Percentiles rank a stretch among this genome's conserved stretches.
Evolutionary conservation across 2,888 invertebrate species (phyloP).

Genomic region (Adela reaumurella): DNA sequence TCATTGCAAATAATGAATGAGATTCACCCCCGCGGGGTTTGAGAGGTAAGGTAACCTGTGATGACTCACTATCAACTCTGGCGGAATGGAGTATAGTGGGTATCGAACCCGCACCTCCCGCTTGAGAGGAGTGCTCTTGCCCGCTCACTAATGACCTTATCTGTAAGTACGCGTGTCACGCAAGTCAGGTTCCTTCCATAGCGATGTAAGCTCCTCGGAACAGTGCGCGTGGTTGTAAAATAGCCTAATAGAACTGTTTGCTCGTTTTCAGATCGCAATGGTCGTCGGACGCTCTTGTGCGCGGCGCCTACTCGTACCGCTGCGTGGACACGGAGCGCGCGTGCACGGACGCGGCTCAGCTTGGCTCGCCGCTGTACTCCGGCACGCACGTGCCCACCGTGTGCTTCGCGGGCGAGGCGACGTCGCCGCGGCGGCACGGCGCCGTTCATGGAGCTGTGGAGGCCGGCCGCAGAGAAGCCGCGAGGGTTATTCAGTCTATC

Average conservation of each 20-base stretch:
- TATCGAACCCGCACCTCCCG: no score
- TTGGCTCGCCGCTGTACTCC: constrained; percentile 52
- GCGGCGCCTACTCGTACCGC: constrained; percentile 65
- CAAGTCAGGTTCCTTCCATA: no score
- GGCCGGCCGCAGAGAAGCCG: constrained; percentile 70
- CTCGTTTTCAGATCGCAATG: constrained; percentile 58
- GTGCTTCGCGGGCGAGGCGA: constrained; percentile 67
- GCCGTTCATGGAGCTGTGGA: constrained; percentile 73
- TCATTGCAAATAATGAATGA: no score
- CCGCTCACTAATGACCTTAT: no score
- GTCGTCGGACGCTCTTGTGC: constrained; percentile 56
- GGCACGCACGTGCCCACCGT: constrained; percentile 41
- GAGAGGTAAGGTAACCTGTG: no score
- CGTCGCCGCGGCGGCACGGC: constrained; percentile 60
- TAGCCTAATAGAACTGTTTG: no score
- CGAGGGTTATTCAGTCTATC: constrained; percentile 42
- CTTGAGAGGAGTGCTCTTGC: no score
- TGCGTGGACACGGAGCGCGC: constrained; percentile 53
- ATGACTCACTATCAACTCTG: no score
- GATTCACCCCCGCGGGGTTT: no score
- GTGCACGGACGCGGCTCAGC: constrained; percentile 45
- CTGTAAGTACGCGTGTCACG: no score
- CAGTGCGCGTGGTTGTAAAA: no score
- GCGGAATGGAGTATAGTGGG: not conserved
- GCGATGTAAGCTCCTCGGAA: no score